Evolutionary conservation across 53 echinoderm and acorn worm genomes (phyloP), one percentile per base, ranked within the genome.

Genomic region (Mesocentrotus franciscanus): DNA sequence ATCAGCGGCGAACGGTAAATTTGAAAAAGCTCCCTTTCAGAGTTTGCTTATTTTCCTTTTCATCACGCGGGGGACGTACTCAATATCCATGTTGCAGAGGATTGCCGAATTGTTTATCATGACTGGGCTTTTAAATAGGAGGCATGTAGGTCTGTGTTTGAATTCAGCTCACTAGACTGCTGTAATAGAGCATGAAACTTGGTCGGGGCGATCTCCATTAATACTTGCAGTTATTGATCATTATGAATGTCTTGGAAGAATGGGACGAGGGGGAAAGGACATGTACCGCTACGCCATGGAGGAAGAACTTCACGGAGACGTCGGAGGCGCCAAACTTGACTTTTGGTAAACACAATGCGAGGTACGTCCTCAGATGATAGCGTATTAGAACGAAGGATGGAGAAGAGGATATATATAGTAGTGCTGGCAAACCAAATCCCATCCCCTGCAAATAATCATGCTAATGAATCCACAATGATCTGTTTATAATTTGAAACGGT

Each of bases 1-100:
- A 87, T 87, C 33, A 87, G 29, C 87, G 58, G 13, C 14, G 87
- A 87, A 87, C 9, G 58, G 87, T 29, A 87, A 87, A 87, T 87
- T 87, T 87, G 87, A 87, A 87, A 87, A 42, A 87, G 87, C 87
- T 87, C 87, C n/a, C 87, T 87, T 87, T 87, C 87, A 87, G 87
- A 87, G 87, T 87, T 87, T 87, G 87, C 87, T 87, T 87, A 87
- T 87, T 87, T 87, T 87, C 87, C 26, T 87, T 87, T 87, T 87
- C 58, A 87, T 87, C 87, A 87, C 87, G 87, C 8, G 57, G 87
- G 58, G 87, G 58, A 27, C 59, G 57, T 87, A 87, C 87, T 87
- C 58, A 87, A 87, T 87, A 87, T 27, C 59, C 29, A 87, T 27
- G 87, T 57, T n/a, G 87, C 56, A 87, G 58, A n/a, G 59, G 56